These are phyloP conservation scores for Brachionus rotundiformis DNA, from an alignment of 1,140 invertebrate genomes.

Conservation along the genomic window DNA sequence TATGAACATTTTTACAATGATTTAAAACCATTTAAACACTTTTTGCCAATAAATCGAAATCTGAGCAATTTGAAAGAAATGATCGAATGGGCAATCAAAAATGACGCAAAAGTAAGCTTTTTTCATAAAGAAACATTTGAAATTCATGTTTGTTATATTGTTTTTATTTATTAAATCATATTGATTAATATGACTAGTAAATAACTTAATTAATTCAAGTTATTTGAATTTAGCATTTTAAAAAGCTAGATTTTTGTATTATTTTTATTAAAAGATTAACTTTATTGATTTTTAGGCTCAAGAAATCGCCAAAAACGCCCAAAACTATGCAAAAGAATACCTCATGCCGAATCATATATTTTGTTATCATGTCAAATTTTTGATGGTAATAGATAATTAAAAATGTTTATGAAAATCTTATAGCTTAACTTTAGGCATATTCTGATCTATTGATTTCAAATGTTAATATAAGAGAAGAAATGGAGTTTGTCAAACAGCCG, in stretches of 20 bases:
- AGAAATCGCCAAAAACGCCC: conserved; percentile 73
- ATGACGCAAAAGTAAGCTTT: conserved; percentile 74
- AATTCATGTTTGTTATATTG: too few species aligned
- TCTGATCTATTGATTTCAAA: conserved; percentile 70
- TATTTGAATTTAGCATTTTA: neutral
- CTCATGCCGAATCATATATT: conserved; percentile 81
- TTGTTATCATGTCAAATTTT: conserved; percentile 82
- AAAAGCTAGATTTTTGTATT: too few species aligned
- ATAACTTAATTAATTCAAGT: neutral
- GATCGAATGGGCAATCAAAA: conserved; percentile 75
- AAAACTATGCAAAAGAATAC: conserved; percentile 75
- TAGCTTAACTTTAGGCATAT: too few species aligned
- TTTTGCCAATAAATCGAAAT: conserved; percentile 77
- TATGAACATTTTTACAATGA: conserved; percentile 90
- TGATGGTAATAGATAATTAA: conserved; percentile 60
- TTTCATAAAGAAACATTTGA: too few species aligned
- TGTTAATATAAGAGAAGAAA: conserved; percentile 70
- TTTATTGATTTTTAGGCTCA: conserved; percentile 64
- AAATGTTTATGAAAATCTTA: too few species aligned
- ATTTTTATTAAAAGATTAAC: too few species aligned
- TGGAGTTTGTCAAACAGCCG: conserved; percentile 75
- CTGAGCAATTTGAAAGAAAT: conserved; percentile 78
- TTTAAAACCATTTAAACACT: conserved; percentile 77
- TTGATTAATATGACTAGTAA: neutral
- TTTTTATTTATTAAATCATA: too few species aligned